Percentiles rank a stretch among this genome's conserved stretches.
phyloP scores from a whole-genome alignment of 2,113 vertebrate species.

The Ictalurus furcatus region DNA sequence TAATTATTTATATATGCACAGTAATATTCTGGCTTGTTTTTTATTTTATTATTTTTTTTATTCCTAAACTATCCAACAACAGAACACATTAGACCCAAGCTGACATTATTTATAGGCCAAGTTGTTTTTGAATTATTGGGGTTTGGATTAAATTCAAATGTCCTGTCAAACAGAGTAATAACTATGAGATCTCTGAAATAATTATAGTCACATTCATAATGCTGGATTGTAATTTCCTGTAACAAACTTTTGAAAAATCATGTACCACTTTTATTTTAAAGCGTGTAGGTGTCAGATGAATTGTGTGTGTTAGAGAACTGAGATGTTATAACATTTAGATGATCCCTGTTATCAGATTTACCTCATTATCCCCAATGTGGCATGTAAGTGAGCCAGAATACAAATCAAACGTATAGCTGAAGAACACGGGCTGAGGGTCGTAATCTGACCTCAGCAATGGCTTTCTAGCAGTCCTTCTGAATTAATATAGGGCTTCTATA shows the following conservation, averaged over 20 bases:
- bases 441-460: not conserved
- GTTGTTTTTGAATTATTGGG: not conserved
- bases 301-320: not conserved
- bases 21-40: too few species aligned
- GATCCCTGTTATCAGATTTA: not conserved
- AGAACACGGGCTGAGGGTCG: not conserved
- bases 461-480: not conserved
- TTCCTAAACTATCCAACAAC: not conserved
- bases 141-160: not conserved
- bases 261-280: not conserved
- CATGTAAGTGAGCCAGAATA: too few species aligned
- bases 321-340: not conserved
- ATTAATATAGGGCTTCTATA: not conserved
- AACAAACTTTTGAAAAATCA: not conserved
- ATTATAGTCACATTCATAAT: not conserved
- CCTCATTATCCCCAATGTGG: not conserved
- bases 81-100: too few species aligned
- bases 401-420: not conserved
- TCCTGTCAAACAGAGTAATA: not conserved
- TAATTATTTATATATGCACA: too few species aligned
- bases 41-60: too few species aligned
- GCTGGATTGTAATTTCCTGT: not conserved
- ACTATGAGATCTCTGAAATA: not conserved
- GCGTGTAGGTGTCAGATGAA: not conserved
- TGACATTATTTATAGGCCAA: not conserved